Conservation (phyloP, 2,113 vertebrate species). For the Scortum barcoo region DNA sequence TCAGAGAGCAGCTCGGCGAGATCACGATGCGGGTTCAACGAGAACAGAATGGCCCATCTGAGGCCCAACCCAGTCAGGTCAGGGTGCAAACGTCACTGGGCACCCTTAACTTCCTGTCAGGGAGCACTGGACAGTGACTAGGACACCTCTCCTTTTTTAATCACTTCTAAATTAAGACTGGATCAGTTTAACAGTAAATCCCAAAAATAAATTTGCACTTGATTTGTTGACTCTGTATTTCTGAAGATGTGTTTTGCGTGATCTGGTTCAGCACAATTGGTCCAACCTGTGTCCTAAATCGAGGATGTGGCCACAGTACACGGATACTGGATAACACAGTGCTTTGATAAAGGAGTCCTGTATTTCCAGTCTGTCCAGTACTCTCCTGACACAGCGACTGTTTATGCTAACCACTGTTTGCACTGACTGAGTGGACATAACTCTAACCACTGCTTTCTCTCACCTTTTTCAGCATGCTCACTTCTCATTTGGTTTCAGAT, state of each 20-base stretch:
- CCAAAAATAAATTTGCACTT: not conserved
- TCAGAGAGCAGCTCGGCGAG: conserved; percentile 90
- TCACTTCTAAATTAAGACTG: not conserved
- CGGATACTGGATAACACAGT: conserved; percentile 6
- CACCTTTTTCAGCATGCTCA: conserved; percentile 59
- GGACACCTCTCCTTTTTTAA: conserved; percentile 6
- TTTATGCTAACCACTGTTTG: conserved; percentile 66
- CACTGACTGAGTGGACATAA: conserved; percentile 39
- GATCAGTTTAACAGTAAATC: conserved; percentile 4
- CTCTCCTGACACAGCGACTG: conserved; percentile 46
- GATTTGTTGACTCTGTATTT: not conserved
- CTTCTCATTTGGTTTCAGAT: conserved; percentile 18
- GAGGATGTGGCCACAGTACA: conserved; percentile 3
- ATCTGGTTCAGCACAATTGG: not conserved
- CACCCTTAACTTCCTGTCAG: conserved; percentile 72
- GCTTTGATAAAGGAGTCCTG: not conserved
- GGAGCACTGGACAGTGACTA: conserved; percentile 68
- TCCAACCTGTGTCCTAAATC: not conserved
- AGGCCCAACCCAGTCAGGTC: conserved; percentile 82
- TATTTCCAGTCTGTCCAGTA: conserved; percentile 77
- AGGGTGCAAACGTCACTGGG: conserved; percentile 76
- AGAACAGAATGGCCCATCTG: conserved; percentile 81
- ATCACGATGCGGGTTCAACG: conserved; percentile 84
- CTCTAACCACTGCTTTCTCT: conserved; percentile 62
- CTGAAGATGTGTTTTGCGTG: not conserved